Evolutionary conservation across 2,113 vertebrate genomes (phyloP).

Genomic region (Takifugu bimaculatus): DNA sequence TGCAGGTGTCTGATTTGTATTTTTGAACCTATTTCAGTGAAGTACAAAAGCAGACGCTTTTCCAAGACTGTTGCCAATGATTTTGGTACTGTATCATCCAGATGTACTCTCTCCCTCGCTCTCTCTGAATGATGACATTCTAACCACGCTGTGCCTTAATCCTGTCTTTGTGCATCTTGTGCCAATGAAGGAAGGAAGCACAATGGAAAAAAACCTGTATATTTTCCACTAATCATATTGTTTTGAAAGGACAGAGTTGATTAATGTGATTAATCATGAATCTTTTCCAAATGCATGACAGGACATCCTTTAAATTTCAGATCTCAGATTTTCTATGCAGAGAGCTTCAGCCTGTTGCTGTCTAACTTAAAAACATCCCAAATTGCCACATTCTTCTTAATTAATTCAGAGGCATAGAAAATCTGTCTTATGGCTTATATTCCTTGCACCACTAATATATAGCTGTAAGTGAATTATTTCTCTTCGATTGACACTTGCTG

Average conservation of each 20-base stretch:
- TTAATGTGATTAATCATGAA: constrained; percentile 18
- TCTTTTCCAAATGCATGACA: constrained; percentile 46
- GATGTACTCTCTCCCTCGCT: constrained; percentile 25
- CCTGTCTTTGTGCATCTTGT: constrained; percentile 33
- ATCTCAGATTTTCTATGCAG: constrained; percentile 60
- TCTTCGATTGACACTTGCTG: constrained; percentile 25
- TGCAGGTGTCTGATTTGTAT: constrained; percentile 60
- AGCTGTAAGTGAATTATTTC: constrained; percentile 14
- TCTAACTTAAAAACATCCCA: neutral
- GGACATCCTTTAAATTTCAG: constrained; percentile 15
- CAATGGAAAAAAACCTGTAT: constrained; percentile 11
- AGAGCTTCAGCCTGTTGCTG: neutral
- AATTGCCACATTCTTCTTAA: neutral
- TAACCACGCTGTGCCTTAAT: constrained; percentile 58
- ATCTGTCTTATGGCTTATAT: constrained; percentile 28
- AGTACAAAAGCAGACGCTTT: constrained; percentile 94
- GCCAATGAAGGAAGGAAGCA: constrained; percentile 34
- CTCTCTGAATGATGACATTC: constrained; percentile 51
- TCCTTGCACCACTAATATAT: constrained; percentile 43
- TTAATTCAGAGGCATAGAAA: constrained; percentile 46
- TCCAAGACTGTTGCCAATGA: constrained; percentile 90
- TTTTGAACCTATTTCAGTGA: constrained; percentile 87
- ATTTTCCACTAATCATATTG: constrained; percentile 49
- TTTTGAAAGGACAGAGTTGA: constrained; percentile 20
- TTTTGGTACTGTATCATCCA: constrained; percentile 76